These are phyloP conservation scores for Drosophila koepferae DNA, from an alignment of 2,888 invertebrate species.

Conservation along the genomic window DNA sequence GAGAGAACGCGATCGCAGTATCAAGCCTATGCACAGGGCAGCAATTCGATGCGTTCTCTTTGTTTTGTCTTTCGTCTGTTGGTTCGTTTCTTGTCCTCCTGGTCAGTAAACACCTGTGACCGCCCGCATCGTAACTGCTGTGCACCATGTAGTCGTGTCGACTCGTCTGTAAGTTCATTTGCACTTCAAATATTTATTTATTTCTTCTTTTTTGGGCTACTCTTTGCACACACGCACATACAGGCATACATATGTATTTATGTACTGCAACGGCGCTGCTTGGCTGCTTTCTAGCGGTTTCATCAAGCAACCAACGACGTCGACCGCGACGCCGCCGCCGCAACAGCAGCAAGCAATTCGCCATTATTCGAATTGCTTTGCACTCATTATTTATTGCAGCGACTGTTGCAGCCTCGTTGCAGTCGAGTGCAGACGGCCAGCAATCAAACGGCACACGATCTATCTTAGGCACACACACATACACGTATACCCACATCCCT, in stretches of 20 bases:
- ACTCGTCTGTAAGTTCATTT: constrained; percentile 50
- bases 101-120: constrained; percentile 70
- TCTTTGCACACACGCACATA: constrained; percentile 26
- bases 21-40: constrained; percentile 4
- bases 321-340: constrained; percentile 17
- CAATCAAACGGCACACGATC: constrained; percentile 52
- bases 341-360: constrained; percentile 50
- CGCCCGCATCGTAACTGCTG: constrained; percentile 65
- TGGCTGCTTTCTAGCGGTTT: constrained; percentile 73
- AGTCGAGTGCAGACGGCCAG: constrained; percentile 58
- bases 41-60: constrained; percentile 41
- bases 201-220: constrained; percentile 24
- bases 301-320: constrained; percentile 28
- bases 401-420: constrained; percentile 62
- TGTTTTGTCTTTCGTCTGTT: constrained; percentile 1
- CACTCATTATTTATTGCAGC: constrained; percentile 72
- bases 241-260: not conserved
- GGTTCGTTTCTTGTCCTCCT: constrained; percentile 15
- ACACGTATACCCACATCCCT: not conserved
- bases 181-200: constrained; percentile 36
- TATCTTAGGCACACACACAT: constrained; percentile 1
- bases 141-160: constrained; percentile 22
- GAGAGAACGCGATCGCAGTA: constrained; percentile 4
- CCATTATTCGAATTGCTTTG: constrained; percentile 75
- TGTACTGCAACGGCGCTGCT: constrained; percentile 52